Conservation (phyloP, 2,113 vertebrate genomes). For the Cavia porcellus region DNA sequence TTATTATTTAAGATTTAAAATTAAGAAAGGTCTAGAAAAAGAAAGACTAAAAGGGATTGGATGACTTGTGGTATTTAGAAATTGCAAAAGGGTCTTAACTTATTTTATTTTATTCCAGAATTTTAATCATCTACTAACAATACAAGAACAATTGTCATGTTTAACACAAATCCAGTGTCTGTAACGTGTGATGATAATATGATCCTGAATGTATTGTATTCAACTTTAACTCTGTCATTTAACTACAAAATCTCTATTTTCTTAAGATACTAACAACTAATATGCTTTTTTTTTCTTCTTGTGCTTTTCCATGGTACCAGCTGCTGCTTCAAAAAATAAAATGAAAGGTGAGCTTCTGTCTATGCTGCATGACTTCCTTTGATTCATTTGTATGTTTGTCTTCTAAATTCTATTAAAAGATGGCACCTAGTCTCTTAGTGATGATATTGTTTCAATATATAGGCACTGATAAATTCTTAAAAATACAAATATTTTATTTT, state of each 20-base stretch:
- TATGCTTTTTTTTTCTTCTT: constrained; percentile 90
- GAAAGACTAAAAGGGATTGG: not conserved
- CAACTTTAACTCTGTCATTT: constrained; percentile 66
- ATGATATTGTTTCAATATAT: not conserved
- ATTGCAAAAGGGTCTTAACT: not conserved
- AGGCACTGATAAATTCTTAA: not conserved
- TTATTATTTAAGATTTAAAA: not conserved
- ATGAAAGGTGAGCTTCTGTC: constrained; percentile 89
- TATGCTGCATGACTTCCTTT: constrained; percentile 79
- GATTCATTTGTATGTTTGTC: constrained; percentile 70
- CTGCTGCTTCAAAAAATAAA: constrained; percentile 91
- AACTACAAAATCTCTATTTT: constrained; percentile 79
- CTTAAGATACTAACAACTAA: constrained; percentile 84
- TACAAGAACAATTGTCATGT: constrained; percentile 30
- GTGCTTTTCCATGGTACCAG: constrained; percentile 90
- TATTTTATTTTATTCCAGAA: not conserved
- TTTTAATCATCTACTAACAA: constrained; percentile 68
- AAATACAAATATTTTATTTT: not conserved
- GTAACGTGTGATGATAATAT: constrained; percentile 73
- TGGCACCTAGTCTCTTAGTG: not conserved
- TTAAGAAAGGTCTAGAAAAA: not conserved
- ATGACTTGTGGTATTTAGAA: not conserved
- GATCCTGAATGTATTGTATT: constrained; percentile 64
- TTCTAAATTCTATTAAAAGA: not conserved
- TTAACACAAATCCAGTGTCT: constrained; percentile 60